Base-by-base conservation (phyloP, 2,797 vertebrate species). In the Danio choprae region DNA sequence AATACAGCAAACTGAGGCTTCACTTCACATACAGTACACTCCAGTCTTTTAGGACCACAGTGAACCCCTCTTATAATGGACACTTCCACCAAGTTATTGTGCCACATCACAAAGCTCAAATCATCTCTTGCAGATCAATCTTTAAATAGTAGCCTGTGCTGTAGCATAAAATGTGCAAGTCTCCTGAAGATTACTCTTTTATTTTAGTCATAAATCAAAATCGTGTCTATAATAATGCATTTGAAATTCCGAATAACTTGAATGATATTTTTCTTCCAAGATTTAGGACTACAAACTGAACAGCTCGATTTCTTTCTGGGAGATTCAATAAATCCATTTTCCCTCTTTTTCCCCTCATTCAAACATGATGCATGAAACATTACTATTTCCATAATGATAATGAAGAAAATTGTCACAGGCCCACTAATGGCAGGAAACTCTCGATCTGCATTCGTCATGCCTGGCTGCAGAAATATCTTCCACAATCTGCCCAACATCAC, bases 381-480 rank as follows among this genome's bases (percentile, higher is more conserved):
- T 70, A 51, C 18, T 12, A 51, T 29, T 70, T 78, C 53, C n/a
- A 78, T 70, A 60, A 78, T 78, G 65, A 70, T 70, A 60, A 79
- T 74, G 72, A 29, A 56, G 55, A 29, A 65, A 86, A 88, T 84
- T 73, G 65, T 72, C 13, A 75, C 65, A 84, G 86, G 86, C 78
- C 82, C 87, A 56, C 82, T 78, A 78, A 76, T 72, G 22, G 38
- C 69, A 58, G 20, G 38, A 53, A 77, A 71, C 80, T 81, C 62
- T 69, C 44, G 2, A 86, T 81, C 69, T 81, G 79, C 59, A 83
- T 90, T 89, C 85, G 79, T 89, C 89, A 87, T 86, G 81, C 67
- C 77, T n/a, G 12, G 79, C 84, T 85, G 46, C 85, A 86, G 87
- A 87, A 87, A 88, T 62, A 68, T 56, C 51, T 86, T 88, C 72